Conservation (phyloP, 2,113 vertebrate species). For the Corvus cornix region DNA sequence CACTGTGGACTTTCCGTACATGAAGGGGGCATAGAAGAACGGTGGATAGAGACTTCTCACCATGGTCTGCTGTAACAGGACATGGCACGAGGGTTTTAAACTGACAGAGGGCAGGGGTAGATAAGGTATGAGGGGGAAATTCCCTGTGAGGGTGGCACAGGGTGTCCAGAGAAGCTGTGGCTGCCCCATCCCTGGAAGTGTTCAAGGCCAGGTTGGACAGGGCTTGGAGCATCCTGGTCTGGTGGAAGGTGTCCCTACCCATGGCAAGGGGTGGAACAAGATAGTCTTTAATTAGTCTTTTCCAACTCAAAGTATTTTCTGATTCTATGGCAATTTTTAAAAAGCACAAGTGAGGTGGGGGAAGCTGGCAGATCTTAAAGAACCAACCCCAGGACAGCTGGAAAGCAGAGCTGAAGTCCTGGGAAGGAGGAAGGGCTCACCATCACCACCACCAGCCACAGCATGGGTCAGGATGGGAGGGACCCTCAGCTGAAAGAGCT, state of each 20-base stretch:
- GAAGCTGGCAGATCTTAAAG: background rate
- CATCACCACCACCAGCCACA: background rate
- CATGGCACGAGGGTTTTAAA: background rate
- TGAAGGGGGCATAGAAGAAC: background rate
- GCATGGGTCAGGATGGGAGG: background rate
- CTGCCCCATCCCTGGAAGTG: background rate
- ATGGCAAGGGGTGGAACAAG: fast-evolving
- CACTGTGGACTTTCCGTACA: background rate
- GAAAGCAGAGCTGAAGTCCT: background rate
- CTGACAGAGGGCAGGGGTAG: background rate
- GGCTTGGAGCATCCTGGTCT: background rate
- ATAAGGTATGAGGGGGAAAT: background rate
- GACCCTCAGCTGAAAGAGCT: background rate
- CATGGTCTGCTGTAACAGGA: background rate
- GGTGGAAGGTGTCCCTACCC: background rate
- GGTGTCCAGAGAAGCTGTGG: background rate
- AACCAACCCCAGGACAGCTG: background rate
- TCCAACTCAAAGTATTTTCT: background rate
- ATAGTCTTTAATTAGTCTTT: background rate
- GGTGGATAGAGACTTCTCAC: background rate
- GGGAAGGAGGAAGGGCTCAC: background rate
- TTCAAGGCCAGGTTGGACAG: fast-evolving
- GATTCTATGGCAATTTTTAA: background rate
- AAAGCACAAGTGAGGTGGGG: background rate
- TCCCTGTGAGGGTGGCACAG: background rate